Base-by-base conservation (phyloP, 2,113 vertebrate genomes). In the Tautogolabrus adspersus region DNA sequence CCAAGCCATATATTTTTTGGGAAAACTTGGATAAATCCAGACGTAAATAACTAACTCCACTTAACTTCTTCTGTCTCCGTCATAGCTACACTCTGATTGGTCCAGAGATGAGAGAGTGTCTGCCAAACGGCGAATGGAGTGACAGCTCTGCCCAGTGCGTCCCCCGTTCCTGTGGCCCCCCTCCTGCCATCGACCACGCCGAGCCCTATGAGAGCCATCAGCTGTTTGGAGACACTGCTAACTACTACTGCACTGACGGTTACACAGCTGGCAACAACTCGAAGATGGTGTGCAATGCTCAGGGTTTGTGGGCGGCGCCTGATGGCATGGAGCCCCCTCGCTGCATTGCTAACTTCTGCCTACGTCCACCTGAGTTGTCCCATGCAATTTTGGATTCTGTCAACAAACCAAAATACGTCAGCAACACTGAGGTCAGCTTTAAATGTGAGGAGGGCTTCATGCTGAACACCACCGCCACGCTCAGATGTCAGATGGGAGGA, bases 401-500 rank as follows among this genome's bases (percentile, higher is more conserved):
- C 66, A 95, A 94, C 87, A 98, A 97, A 90, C 94, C 95, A 23
- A 99, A 94, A 79, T 99, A 97, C 77, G 80, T 93, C 46, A 96
- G 95, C 77, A 96, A 97, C 79, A 96, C 94, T 0, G 74, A 96
- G 0, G 97, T 98, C 70, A 97, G 91, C 87, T 99, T 98, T 90
- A 99, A 99, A 86, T 99, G 98, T 79, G 95, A 95, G 88, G 98
- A 98, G 84, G 98, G 98, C 18, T 99, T 99, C 62, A 92, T 96
- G 86, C 93, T 99, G 54, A 99, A 98, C 88, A 96, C 96, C 8
- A 96, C 96, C 0, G 95, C 96, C 37, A 96, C 95, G 26, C 94
- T 99, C 0, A 96, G 96, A 10, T 99, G 98, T 84, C 64, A 96
- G 63, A 92, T 96, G 83, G 98, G 98, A 8, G 98, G 98, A 6